A percentile compares a stretch with the other conserved stretches of the same genome.
phyloP scores from a whole-genome alignment of 2,113 vertebrate species.

The Arothron firmamentum region DNA sequence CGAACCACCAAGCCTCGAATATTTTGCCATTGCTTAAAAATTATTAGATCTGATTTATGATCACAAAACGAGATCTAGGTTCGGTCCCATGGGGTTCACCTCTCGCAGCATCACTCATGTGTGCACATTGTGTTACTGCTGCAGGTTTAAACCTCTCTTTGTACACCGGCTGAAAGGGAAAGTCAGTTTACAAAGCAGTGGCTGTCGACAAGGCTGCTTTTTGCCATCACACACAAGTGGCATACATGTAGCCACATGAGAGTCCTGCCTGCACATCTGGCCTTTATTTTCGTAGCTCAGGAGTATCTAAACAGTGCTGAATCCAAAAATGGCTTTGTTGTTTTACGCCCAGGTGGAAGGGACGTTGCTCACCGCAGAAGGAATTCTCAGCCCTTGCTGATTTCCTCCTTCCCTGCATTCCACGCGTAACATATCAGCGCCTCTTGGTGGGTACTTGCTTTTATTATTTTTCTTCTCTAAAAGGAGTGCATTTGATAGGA shows the following conservation, averaged over 20 bases:
- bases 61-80: constrained; percentile 22
- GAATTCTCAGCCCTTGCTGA: constrained; percentile 49
- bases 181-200: constrained; percentile 62
- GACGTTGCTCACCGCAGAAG: constrained; percentile 49
- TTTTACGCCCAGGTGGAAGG: constrained; percentile 74
- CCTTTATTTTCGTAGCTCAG: constrained; percentile 74
- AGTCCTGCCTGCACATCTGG: constrained; percentile 68
- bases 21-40: not conserved
- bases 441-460: constrained; percentile 57
- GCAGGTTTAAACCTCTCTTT: constrained; percentile 71
- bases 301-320: constrained; percentile 70
- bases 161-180: constrained; percentile 68
- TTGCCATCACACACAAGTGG: constrained; percentile 57
- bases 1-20: constrained; percentile 1
- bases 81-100: constrained; percentile 53
- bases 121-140: constrained; percentile 56
- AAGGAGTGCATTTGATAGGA: constrained; percentile 77
- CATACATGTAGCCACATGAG: constrained; percentile 76
- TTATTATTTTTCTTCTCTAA: constrained; percentile 65
- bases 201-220: constrained; percentile 68
- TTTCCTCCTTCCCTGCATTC: constrained; percentile 65
- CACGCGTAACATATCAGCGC: constrained; percentile 69
- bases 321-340: constrained; percentile 67
- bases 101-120: constrained; percentile 43
- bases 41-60: too few relatives aligned